Percentiles rank a stretch among this genome's conserved stretches.
Evolutionary conservation across 2,888 invertebrate species (phyloP).

Genomic region (Periphyllus acericola): DNA sequence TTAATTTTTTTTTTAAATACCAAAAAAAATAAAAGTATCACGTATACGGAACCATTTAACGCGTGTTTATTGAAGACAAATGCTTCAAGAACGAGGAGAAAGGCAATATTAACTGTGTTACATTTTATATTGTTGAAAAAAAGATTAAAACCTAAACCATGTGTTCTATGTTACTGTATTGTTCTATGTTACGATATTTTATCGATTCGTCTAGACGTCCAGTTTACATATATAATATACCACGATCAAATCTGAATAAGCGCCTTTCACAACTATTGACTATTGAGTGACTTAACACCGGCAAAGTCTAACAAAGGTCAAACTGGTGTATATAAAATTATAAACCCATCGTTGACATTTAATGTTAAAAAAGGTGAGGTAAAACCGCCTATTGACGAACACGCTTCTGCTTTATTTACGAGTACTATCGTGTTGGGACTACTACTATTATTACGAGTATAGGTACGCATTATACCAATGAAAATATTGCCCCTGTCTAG

Average conservation of each 20-base stretch:
- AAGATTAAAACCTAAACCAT: neutral
- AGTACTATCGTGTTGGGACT: neutral
- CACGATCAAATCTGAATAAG: neutral
- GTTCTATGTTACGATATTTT: neutral
- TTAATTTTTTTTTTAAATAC: too few relatives aligned
- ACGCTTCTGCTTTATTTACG: neutral
- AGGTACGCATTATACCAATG: neutral
- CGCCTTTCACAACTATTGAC: neutral
- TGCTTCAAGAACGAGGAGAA: neutral
- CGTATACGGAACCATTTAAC: too few relatives aligned
- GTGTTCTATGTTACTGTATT: neutral
- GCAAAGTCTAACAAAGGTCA: neutral
- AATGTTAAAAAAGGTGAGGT: neutral
- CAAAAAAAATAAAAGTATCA: too few relatives aligned
- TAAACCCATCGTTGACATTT: neutral
- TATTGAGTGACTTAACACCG: neutral
- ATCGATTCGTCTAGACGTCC: neutral
- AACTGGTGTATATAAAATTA: neutral
- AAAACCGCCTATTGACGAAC: neutral
- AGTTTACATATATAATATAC: neutral
- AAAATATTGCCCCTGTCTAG: neutral
- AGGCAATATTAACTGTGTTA: neutral
- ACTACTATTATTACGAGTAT: neutral
- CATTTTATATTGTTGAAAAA: neutral
- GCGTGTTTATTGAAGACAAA: too few relatives aligned